Conservation (phyloP, 2,888 invertebrate genomes). For the Watsonalla cultraria region DNA sequence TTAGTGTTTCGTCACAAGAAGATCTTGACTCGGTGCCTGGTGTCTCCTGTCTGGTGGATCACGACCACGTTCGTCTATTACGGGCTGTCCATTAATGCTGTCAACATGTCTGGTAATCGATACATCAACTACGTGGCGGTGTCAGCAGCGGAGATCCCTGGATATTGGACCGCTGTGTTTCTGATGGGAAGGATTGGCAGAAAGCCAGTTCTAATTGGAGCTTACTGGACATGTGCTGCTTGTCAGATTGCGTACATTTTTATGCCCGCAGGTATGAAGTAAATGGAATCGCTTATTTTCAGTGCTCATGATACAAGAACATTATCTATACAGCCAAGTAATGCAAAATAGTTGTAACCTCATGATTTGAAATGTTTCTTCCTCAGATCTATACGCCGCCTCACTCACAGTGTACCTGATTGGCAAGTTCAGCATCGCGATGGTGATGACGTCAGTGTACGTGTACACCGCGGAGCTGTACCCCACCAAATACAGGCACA, state of each 20-base stretch:
- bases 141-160: conserved; percentile 81
- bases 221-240: conserved; percentile 72
- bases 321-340: background rate
- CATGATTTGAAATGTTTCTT: background rate
- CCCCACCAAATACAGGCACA: conserved; percentile 80
- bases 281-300: background rate
- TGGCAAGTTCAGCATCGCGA: conserved; percentile 78
- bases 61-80: conserved; percentile 84
- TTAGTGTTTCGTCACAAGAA: conserved; percentile 58
- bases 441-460: conserved; percentile 76
- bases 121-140: conserved; percentile 82
- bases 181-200: conserved; percentile 77
- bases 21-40: conserved; percentile 66
- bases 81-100: conserved; percentile 83
- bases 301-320: background rate
- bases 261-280: conserved; percentile 62
- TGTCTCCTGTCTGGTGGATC: conserved; percentile 83
- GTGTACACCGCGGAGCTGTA: conserved; percentile 81
- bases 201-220: conserved; percentile 69
- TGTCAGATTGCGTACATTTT: conserved; percentile 31
- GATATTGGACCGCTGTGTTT: conserved; percentile 75
- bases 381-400: background rate
- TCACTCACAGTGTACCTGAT: conserved; percentile 63
- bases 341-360: background rate
- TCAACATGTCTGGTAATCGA: conserved; percentile 81